A percentile compares a stretch with the other conserved stretches of the same genome.
Conservation (phyloP, 2,113 vertebrate species). For the Dendrocopos noguchii region DNA sequence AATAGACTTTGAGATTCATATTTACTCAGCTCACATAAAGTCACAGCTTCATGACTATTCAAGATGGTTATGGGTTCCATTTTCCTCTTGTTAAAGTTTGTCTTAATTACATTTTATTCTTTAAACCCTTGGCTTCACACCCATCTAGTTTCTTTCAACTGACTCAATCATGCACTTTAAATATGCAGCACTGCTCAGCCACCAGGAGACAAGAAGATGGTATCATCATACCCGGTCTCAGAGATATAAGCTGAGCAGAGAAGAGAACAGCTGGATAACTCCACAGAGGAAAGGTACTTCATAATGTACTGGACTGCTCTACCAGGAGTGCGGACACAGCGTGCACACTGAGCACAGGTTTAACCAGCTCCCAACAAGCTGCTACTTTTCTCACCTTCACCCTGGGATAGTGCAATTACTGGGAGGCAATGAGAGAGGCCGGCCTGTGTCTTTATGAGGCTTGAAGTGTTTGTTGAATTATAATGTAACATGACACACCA, state of each 20-base stretch:
- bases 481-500: background rate
- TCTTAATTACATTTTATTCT: slow-evolving; percentile 58
- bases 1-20: background rate
- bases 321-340: background rate
- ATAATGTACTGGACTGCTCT: background rate
- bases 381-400: background rate
- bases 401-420: background rate
- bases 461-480: background rate
- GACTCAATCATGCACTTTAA: slow-evolving; percentile 31
- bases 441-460: background rate
- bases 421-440: background rate
- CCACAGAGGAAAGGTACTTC: background rate
- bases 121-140: slow-evolving; percentile 45
- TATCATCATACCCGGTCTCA: background rate
- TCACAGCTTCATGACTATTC: background rate
- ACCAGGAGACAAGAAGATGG: background rate
- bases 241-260: background rate
- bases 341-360: background rate
- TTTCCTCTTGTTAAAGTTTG: slow-evolving; percentile 44
- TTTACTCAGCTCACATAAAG: background rate
- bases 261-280: background rate
- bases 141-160: slow-evolving; percentile 39
- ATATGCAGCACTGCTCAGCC: slow-evolving; percentile 9
- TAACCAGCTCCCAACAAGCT: background rate
- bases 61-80: background rate